Conservation (phyloP, 1,140 invertebrate species). For the Ectropis grisescens region DNA sequence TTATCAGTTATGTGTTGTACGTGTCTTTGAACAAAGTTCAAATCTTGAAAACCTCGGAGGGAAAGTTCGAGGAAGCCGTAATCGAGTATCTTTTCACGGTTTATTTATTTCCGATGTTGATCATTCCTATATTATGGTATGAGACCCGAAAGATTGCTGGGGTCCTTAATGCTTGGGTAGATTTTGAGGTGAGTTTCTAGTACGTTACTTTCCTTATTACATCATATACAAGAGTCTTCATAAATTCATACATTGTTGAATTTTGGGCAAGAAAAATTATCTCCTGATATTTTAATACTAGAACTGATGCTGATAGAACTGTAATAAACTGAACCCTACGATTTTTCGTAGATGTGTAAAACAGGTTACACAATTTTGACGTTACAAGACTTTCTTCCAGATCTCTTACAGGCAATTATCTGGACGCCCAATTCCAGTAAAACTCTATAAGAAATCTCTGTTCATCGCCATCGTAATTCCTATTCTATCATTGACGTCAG, state of each 20-base stretch:
- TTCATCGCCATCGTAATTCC: conserved; percentile 70
- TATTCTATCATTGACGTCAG: conserved; percentile 71
- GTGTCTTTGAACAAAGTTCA: conserved; percentile 73
- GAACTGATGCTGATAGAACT: too few relatives aligned
- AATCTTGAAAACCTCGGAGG: conserved; percentile 69
- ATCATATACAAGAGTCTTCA: too few relatives aligned
- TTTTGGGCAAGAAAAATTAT: too few relatives aligned
- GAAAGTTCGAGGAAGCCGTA: conserved; percentile 77
- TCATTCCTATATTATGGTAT: conserved; percentile 74
- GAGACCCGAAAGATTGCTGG: conserved; percentile 73
- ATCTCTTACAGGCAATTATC: conserved; percentile 69
- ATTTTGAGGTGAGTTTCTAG: conserved; percentile 69
- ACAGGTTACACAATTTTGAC: too few relatives aligned
- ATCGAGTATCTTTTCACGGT: conserved; percentile 78
- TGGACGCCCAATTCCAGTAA: conserved; percentile 55
- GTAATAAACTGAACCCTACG: too few relatives aligned
- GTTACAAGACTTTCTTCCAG: too few relatives aligned
- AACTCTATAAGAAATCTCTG: conserved; percentile 63
- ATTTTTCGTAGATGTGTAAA: too few relatives aligned
- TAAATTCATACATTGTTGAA: too few relatives aligned
- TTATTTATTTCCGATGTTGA: conserved; percentile 74
- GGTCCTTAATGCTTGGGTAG: conserved; percentile 73
- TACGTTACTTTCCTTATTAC: conserved; percentile 1
- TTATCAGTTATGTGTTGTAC: conserved; percentile 71
- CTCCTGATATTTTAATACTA: too few relatives aligned